phyloP scores from a whole-genome alignment of 2,113 vertebrate species.

The Syngnathus scovelli region DNA sequence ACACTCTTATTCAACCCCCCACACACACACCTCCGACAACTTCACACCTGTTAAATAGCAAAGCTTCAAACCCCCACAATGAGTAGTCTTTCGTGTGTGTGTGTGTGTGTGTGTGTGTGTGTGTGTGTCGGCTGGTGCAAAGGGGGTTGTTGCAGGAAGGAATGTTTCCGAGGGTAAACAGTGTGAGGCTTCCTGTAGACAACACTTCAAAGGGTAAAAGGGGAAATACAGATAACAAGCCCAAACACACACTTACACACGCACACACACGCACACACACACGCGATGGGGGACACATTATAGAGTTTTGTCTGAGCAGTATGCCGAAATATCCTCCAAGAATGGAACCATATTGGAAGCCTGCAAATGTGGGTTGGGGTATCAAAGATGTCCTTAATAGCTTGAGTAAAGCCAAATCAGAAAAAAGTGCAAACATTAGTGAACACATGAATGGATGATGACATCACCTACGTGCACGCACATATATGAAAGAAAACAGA shows the following conservation, averaged over 20 bases:
- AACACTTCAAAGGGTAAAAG: constrained; percentile 58
- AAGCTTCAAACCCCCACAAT: constrained; percentile 51
- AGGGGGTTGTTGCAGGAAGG: constrained; percentile 43
- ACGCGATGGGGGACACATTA: background rate
- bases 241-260: constrained; percentile 7
- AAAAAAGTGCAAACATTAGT: background rate
- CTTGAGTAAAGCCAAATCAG: too few species aligned
- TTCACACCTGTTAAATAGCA: constrained; percentile 61
- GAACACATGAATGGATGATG: background rate
- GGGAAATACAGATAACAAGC: constrained; percentile 46
- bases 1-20: constrained; percentile 3
- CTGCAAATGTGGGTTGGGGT: background rate
- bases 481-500: background rate
- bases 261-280: constrained; percentile 13
- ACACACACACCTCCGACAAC: constrained; percentile 31
- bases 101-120: constrained; percentile 24
- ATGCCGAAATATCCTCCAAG: too few species aligned
- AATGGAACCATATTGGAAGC: too few species aligned
- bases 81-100: constrained; percentile 49
- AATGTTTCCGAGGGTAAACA: constrained; percentile 64
- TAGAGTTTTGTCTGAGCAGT: too few species aligned
- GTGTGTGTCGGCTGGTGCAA: background rate
- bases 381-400: background rate
- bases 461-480: background rate
- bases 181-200: constrained; percentile 64